These are phyloP conservation scores for Tichodroma muraria DNA, from an alignment of 2,113 vertebrate species.

Conservation along the genomic window DNA sequence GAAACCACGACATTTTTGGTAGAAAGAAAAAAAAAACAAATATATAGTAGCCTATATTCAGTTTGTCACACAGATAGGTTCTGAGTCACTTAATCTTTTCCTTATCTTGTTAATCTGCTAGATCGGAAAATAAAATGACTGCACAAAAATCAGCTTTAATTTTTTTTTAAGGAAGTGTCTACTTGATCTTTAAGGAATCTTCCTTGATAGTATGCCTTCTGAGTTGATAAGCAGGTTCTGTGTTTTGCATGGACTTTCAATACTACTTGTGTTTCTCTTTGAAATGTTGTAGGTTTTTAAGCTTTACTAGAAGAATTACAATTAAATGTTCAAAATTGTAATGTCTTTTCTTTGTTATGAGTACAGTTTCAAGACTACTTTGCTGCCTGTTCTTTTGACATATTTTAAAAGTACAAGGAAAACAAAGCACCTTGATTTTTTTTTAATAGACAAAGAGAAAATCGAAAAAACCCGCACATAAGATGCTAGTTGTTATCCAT, in stretches of 20 bases:
- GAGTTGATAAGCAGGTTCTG: background rate
- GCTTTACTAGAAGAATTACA: background rate
- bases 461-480: fast-evolving
- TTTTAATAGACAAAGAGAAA: background rate
- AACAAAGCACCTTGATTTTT: background rate
- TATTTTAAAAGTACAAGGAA: background rate
- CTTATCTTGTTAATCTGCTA: background rate
- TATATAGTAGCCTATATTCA: background rate
- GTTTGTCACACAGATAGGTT: background rate
- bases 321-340: background rate
- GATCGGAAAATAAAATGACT: background rate
- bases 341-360: background rate
- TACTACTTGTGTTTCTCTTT: background rate
- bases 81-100: background rate
- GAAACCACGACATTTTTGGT: too few species aligned
- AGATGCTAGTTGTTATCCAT: background rate
- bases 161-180: background rate
- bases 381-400: background rate
- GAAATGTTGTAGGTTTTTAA: background rate
- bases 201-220: background rate
- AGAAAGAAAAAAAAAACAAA: too few species aligned
- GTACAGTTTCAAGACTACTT: background rate
- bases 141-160: background rate
- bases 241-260: background rate
- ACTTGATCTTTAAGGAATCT: background rate